A percentile compares a stretch with the other conserved stretches of the same genome.
phyloP scores from a whole-genome alignment of 2,113 vertebrate species.

The Fregata magnificens region DNA sequence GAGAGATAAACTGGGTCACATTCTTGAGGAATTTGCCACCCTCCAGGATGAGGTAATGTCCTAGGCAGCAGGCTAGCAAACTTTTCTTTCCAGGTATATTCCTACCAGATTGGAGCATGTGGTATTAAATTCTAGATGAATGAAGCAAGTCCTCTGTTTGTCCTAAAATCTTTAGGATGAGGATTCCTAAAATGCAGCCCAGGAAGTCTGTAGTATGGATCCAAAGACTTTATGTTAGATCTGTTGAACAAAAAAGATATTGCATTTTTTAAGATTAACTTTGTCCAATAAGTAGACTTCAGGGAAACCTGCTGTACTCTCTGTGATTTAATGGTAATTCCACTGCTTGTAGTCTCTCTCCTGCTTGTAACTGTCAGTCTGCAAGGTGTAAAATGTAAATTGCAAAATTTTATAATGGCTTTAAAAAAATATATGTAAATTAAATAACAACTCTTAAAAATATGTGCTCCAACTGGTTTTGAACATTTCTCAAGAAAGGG shows the following conservation, averaged over 20 bases:
- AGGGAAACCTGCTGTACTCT: neutral
- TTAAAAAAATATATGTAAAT: neutral
- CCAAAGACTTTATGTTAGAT: neutral
- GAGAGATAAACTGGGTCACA: slow-evolving; percentile 97
- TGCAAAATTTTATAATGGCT: neutral
- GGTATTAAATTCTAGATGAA: neutral
- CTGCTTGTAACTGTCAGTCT: neutral
- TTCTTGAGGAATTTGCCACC: slow-evolving; percentile 97
- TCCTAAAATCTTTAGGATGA: neutral
- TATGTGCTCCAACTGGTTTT: neutral
- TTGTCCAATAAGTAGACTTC: neutral
- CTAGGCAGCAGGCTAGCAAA: neutral
- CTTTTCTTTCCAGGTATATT: neutral
- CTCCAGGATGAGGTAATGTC: slow-evolving; percentile 93
- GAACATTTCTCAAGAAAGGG: neutral
- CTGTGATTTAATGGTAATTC: neutral
- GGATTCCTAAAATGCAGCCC: neutral
- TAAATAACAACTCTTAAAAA: neutral
- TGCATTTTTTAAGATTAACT: neutral
- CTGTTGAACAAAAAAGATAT: neutral
- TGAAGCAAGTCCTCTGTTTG: neutral
- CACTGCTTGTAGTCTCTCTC: neutral
- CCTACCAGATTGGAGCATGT: neutral
- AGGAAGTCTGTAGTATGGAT: neutral
- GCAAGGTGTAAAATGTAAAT: neutral